These are phyloP conservation scores for Lagocephalus sceleratus DNA, from an alignment of 2,797 vertebrate species.

Conservation along the genomic window DNA sequence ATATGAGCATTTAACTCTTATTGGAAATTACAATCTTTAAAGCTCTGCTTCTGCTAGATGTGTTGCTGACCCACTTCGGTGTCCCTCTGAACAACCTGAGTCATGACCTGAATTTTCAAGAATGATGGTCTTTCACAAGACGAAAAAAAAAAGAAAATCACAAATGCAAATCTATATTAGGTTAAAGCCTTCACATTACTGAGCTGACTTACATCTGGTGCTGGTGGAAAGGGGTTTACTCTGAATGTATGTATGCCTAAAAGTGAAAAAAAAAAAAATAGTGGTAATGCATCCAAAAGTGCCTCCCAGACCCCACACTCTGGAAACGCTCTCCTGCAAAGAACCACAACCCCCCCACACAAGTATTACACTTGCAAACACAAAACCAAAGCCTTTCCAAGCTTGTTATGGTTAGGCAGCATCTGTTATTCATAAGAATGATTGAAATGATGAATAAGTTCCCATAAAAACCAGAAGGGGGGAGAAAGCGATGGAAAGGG, in stretches of 20 bases:
- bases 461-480: slow-evolving; percentile 30
- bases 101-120: slow-evolving; percentile 39
- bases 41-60: slow-evolving; percentile 3
- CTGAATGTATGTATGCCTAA: slow-evolving; percentile 2
- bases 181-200: slow-evolving; percentile 30
- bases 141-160: slow-evolving; percentile 22
- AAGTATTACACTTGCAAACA: slow-evolving; percentile 18
- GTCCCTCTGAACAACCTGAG: slow-evolving; percentile 30
- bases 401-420: slow-evolving; percentile 56
- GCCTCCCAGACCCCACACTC: slow-evolving; percentile 37
- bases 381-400: slow-evolving; percentile 30
- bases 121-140: slow-evolving; percentile 26
- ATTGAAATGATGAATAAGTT: slow-evolving; percentile 42
- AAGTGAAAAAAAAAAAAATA: slow-evolving; percentile 1
- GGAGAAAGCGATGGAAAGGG: slow-evolving; percentile 11
- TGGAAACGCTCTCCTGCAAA: slow-evolving; percentile 55
- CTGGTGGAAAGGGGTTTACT: slow-evolving; percentile 9
- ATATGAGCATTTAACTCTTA: background rate
- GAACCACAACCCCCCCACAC: slow-evolving; percentile 39
- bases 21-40: slow-evolving; percentile 6
- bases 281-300: slow-evolving; percentile 18
- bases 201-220: slow-evolving; percentile 32
- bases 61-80: slow-evolving; percentile 36
- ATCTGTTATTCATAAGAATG: slow-evolving; percentile 58
- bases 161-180: slow-evolving; percentile 43